phyloP scores from a whole-genome alignment of 2,113 vertebrate species.

The Solea solea region DNA sequence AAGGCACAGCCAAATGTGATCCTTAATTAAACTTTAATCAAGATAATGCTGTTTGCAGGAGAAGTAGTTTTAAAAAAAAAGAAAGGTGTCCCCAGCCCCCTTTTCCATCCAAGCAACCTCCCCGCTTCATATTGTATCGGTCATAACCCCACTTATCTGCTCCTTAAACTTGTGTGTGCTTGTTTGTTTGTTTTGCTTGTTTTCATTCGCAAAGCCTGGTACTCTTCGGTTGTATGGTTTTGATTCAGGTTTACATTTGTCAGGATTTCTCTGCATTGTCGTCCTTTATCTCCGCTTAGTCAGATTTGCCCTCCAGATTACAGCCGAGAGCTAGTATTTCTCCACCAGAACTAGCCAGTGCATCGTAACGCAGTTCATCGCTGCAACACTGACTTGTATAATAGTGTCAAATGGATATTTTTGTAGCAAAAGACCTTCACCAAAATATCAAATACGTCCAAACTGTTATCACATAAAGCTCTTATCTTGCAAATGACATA shows the following conservation, averaged over 20 bases:
- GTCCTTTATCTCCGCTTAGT: conserved; percentile 36
- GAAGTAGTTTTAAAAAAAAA: conserved; percentile 81
- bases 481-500: neutral
- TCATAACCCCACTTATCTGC: conserved; percentile 77
- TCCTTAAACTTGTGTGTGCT: conserved; percentile 65
- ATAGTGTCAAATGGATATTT: conserved; percentile 4
- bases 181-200: conserved; percentile 70
- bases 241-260: conserved; percentile 67
- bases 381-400: neutral
- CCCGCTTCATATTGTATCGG: conserved; percentile 76
- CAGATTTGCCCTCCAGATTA: conserved; percentile 31
- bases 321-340: neutral
- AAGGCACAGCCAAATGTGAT: conserved; percentile 99
- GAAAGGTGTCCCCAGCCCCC: conserved; percentile 79
- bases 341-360: conserved; percentile 8
- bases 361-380: neutral
- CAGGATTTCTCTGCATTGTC: conserved; percentile 56
- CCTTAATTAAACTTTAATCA: conserved; percentile 99
- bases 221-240: conserved; percentile 58
- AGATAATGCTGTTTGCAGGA: conserved; percentile 93
- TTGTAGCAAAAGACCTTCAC: neutral
- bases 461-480: neutral
- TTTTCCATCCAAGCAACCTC: conserved; percentile 74
- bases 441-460: neutral
- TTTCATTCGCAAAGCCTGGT: conserved; percentile 55